Percentiles rank a stretch among this genome's conserved stretches.
These are phyloP conservation scores for Druon quercuslanigerum DNA, from an alignment of 1,140 invertebrate species.

Conservation along the genomic window DNA sequence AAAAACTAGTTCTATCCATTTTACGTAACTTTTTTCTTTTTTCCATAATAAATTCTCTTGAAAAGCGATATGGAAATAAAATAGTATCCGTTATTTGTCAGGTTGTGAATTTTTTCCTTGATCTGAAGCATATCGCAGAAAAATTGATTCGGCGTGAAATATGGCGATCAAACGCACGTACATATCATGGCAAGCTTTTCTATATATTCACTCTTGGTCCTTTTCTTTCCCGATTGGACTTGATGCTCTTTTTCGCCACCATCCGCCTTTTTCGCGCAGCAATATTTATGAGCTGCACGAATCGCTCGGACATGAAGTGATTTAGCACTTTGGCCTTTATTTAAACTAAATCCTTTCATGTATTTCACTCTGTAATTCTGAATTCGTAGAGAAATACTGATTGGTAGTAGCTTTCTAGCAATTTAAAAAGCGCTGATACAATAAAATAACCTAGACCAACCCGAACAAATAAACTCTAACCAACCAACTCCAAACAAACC, in stretches of 20 bases:
- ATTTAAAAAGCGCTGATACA: too few relatives aligned
- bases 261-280: not conserved
- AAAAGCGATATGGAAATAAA: not conserved
- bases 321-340: slow-evolving; percentile 43
- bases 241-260: not conserved
- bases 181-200: slow-evolving; percentile 4
- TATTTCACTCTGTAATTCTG: too few relatives aligned
- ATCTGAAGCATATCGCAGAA: not conserved
- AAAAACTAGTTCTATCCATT: not conserved
- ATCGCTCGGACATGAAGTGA: slow-evolving; percentile 46
- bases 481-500: too few relatives aligned
- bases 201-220: not conserved
- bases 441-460: too few relatives aligned
- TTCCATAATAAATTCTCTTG: not conserved
- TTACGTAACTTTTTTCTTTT: not conserved
- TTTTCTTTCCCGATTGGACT: not conserved
- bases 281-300: slow-evolving; percentile 49
- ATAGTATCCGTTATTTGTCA: slow-evolving; percentile 27
- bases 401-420: too few relatives aligned
- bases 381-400: too few relatives aligned
- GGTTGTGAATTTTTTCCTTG: slow-evolving; percentile 5
- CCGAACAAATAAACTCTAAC: too few relatives aligned
- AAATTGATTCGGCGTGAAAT: slow-evolving; percentile 12
- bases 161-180: slow-evolving; percentile 4
- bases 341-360: not conserved